Base-by-base conservation (phyloP, 1,140 invertebrate genomes). In the Brachionus plicatilis region DNA sequence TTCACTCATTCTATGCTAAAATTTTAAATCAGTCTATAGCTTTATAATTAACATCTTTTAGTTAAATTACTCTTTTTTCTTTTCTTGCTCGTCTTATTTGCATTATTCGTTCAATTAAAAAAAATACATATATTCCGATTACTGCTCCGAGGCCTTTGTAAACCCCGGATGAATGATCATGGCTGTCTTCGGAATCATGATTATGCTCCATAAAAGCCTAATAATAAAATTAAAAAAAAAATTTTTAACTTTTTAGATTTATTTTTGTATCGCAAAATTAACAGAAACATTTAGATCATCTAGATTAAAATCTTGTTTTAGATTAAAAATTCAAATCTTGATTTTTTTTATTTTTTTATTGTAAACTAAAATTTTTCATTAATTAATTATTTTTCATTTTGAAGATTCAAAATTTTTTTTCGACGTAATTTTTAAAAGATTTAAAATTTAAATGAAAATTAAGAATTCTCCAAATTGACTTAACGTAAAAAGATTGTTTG, bases 71-170 rank as follows among this genome's bases (percentile, higher is more conserved):
- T 24, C 66, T 47, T 53, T 84, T 68, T 56, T 84, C 66, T 84
- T 84, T 68, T 24, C 82, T 20, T n/a, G 60, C 45, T n/a, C 82
- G 17, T 17, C 60, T 29, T n/a, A 84, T 84, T 20, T 72, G 82
- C 66, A 84, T 68, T 17, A 84, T 70, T 24, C 24, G 17, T 37
- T 84, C 82, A 12, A 84, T 84, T 24, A 84, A 12, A 37, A 70
- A 84, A 70, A 84, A 84, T 8, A 53, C 68, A 60, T 70, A 84
- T 43, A 84, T 70, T 47, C 82, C 82, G 29, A 84, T 24, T 2
- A 84, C 65, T 27, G 82, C 60, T 14, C 60, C 45, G 9, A 70
- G 37, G 7, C 82, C 60, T 56, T 70, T 70, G 41, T 70, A 84
- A 45, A 70, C 65, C 14, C 68, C 60, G 14, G 11, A 14, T n/a